Evolutionary conservation across 1,140 invertebrate genomes (phyloP).

Genomic region (Drosophila insularis): DNA sequence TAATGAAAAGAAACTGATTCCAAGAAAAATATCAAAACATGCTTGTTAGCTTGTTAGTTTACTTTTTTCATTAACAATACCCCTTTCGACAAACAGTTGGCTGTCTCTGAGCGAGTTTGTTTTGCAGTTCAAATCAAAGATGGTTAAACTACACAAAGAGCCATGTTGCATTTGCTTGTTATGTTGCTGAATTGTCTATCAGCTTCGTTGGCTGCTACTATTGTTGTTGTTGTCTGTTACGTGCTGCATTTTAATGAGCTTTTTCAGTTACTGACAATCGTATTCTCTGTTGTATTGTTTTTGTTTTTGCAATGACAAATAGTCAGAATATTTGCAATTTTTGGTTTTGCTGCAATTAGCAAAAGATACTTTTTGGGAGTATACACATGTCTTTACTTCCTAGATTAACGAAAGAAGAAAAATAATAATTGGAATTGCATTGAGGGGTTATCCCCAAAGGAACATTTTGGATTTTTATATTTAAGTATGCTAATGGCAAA

Average conservation of each 20-base stretch:
- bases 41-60: no score
- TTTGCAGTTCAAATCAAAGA: neutral
- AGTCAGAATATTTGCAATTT: neutral
- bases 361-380: neutral
- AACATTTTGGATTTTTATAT: no score
- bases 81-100: no score
- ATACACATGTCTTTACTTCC: neutral
- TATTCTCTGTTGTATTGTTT: neutral
- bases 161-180: constrained; percentile 3
- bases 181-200: constrained; percentile 11
- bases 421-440: neutral
- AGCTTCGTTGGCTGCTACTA: neutral
- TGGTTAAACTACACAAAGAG: neutral
- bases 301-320: neutral
- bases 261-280: neutral
- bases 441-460: no score
- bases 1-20: no score
- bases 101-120: neutral
- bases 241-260: constrained; percentile 22
- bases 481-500: no score
- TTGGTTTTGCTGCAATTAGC: neutral
- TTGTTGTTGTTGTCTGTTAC: neutral
- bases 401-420: neutral
- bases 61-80: no score
- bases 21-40: no score